Conservation (phyloP, 2,113 vertebrate genomes). For the Rynchops niger region DNA sequence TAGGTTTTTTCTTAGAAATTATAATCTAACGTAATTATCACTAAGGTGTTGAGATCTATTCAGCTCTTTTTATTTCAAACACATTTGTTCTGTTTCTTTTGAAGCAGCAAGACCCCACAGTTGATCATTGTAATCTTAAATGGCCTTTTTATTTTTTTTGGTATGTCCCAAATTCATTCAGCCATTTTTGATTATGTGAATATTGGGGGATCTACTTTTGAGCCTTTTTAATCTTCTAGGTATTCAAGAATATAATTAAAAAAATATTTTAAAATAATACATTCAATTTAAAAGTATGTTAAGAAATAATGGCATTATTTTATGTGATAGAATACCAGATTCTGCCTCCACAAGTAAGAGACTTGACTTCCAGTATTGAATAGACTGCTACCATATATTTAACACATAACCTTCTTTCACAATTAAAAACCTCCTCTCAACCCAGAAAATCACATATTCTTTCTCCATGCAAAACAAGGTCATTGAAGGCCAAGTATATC, state of each 20-base stretch:
- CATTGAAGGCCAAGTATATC: not conserved
- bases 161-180: not conserved
- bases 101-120: not conserved
- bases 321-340: conserved; percentile 1
- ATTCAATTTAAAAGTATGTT: not conserved
- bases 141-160: not conserved
- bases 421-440: conserved; percentile 31
- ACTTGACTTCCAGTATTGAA: conserved; percentile 33
- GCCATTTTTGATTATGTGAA: not conserved
- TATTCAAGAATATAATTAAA: not conserved
- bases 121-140: conserved; percentile 4
- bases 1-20: not conserved
- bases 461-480: conserved; percentile 21
- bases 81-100: not conserved
- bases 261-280: conserved; percentile 2
- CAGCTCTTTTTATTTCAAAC: not conserved
- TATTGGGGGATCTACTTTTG: not conserved
- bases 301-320: conserved; percentile 40
- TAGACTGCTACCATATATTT: conserved; percentile 30
- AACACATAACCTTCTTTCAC: conserved; percentile 50
- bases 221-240: not conserved
- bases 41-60: not conserved
- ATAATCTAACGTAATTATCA: not conserved
- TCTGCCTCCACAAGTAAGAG: not conserved
- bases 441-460: conserved; percentile 28